Percentiles rank a stretch among this genome's conserved stretches.
Conservation (phyloP, 2,113 vertebrate species). For the Ranitomeya imitator region DNA sequence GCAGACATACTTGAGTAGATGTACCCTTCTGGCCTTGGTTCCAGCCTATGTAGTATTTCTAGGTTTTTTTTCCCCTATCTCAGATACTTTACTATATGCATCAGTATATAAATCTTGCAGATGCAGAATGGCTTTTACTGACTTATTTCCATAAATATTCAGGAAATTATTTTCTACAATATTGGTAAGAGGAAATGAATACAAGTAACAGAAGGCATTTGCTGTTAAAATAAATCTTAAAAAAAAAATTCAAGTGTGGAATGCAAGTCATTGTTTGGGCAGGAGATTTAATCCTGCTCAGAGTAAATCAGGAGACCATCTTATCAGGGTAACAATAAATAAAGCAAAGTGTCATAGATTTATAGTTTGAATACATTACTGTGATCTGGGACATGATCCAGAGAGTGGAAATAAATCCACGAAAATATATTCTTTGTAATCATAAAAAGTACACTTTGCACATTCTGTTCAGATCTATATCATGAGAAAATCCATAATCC, state of each 20-base stretch:
- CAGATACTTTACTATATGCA: neutral
- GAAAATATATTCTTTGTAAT: constrained; percentile 25
- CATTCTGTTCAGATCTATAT: neutral
- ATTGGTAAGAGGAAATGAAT: neutral
- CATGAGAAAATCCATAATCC: neutral
- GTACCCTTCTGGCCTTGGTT: neutral
- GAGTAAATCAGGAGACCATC: constrained; percentile 31
- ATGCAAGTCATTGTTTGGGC: neutral
- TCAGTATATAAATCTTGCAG: neutral
- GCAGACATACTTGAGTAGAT: too few species aligned
- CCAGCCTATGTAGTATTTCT: neutral
- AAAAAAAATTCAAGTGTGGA: neutral
- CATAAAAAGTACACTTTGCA: neutral
- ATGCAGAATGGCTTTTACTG: neutral
- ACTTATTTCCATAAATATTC: neutral
- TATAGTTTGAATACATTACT: constrained; percentile 34
- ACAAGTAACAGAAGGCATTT: neutral
- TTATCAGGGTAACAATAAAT: constrained; percentile 41
- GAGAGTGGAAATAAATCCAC: constrained; percentile 37
- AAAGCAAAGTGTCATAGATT: constrained; percentile 26
- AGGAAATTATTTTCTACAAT: neutral
- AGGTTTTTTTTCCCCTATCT: neutral
- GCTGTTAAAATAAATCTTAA: neutral
- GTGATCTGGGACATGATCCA: constrained; percentile 43
- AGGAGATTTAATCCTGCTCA: constrained; percentile 5